A percentile compares a stretch with the other conserved stretches of the same genome.
Evolutionary conservation across 2,888 invertebrate genomes (phyloP).

Genomic region (Nemotelus nigrinus): DNA sequence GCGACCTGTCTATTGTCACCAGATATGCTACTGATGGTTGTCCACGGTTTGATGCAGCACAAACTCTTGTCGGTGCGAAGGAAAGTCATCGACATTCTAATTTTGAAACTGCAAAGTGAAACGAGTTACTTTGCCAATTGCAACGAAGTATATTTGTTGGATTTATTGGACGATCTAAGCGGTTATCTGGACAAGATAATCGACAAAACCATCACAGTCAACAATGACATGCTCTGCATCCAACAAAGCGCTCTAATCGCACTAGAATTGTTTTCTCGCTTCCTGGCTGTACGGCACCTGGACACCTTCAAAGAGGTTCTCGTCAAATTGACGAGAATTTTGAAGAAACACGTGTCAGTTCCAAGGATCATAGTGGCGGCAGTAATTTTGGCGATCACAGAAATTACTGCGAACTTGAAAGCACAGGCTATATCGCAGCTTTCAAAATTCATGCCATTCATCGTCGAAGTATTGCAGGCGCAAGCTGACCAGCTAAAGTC

Average conservation of each 20-base stretch:
- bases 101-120: slow-evolving; percentile 79
- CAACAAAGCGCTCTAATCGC: slow-evolving; percentile 86
- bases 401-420: slow-evolving; percentile 79
- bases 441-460: slow-evolving; percentile 81
- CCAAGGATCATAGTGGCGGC: slow-evolving; percentile 72
- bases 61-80: slow-evolving; percentile 76
- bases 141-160: slow-evolving; percentile 67
- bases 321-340: slow-evolving; percentile 70
- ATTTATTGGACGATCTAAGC: slow-evolving; percentile 71
- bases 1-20: slow-evolving; percentile 82
- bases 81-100: slow-evolving; percentile 86
- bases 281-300: slow-evolving; percentile 74
- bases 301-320: slow-evolving; percentile 77
- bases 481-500: slow-evolving; percentile 67
- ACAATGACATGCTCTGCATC: slow-evolving; percentile 73
- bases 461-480: slow-evolving; percentile 74
- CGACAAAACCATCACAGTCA: slow-evolving; percentile 60
- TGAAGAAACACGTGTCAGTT: slow-evolving; percentile 56
- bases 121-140: slow-evolving; percentile 70
- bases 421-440: slow-evolving; percentile 79
- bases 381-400: slow-evolving; percentile 79
- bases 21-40: slow-evolving; percentile 80
- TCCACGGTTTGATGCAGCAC: slow-evolving; percentile 78
- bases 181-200: slow-evolving; percentile 70
- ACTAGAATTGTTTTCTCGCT: slow-evolving; percentile 82